These are phyloP conservation scores for Epirrita christyi DNA, from an alignment of 2,888 invertebrate genomes.

Conservation along the genomic window DNA sequence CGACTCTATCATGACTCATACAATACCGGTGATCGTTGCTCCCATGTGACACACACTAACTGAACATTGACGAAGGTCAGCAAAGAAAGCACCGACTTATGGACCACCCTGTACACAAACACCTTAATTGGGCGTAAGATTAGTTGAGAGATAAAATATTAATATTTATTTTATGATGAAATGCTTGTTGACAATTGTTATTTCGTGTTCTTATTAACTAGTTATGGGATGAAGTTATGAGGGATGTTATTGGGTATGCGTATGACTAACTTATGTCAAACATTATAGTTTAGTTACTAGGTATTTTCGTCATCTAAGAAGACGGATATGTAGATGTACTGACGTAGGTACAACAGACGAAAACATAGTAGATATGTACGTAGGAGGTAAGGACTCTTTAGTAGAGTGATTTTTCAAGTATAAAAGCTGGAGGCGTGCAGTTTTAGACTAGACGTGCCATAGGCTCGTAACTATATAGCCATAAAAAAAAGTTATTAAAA, in stretches of 20 bases:
- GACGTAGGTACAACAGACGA: too few species aligned
- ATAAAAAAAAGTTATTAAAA: too few species aligned
- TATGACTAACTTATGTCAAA: background rate
- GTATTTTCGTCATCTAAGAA: too few species aligned
- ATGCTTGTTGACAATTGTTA: slow-evolving; percentile 54
- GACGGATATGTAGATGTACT: too few species aligned
- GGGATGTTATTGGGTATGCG: background rate
- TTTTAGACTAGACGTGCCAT: too few species aligned
- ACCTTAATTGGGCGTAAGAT: slow-evolving; percentile 73
- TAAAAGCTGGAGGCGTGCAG: too few species aligned
- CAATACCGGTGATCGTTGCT: slow-evolving; percentile 20
- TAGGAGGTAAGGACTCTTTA: too few species aligned
- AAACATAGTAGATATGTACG: too few species aligned
- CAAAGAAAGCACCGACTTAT: slow-evolving; percentile 47
- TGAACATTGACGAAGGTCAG: slow-evolving; percentile 75
- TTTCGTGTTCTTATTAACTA: slow-evolving; percentile 1
- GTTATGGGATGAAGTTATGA: background rate
- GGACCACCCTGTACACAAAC: slow-evolving; percentile 78
- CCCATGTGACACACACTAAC: slow-evolving; percentile 61
- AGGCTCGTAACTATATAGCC: too few species aligned
- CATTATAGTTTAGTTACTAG: too few species aligned
- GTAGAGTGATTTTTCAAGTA: too few species aligned
- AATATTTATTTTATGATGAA: slow-evolving; percentile 48
- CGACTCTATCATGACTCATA: slow-evolving; percentile 42
- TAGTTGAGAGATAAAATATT: slow-evolving; percentile 62